Conservation (phyloP, 2,888 invertebrate species). For the Rosalia funebris region DNA sequence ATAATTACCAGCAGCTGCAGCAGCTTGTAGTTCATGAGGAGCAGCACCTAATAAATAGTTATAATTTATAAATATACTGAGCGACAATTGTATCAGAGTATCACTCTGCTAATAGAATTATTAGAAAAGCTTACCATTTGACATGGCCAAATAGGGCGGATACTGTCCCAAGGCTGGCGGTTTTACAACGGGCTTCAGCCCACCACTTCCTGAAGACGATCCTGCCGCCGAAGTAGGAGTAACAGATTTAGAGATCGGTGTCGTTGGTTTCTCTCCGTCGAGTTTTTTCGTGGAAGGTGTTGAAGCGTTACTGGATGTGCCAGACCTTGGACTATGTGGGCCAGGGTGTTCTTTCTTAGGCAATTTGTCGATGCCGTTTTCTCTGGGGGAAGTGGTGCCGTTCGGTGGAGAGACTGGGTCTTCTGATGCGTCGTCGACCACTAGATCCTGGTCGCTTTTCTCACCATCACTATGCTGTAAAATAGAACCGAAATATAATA, state of each 20-base stretch:
- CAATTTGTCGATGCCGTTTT: conserved; percentile 85
- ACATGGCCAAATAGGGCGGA: conserved; percentile 69
- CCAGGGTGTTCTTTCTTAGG: conserved; percentile 80
- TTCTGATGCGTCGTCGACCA: conserved; percentile 94
- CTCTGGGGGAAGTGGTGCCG: conserved; percentile 89
- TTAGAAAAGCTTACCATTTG: conserved; percentile 66
- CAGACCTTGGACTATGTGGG: conserved; percentile 80
- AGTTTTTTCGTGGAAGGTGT: conserved; percentile 88
- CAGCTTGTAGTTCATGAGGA: conserved; percentile 70
- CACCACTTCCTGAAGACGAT: conserved; percentile 61
- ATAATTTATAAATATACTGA: conserved; percentile 2
- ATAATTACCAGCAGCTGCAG: conserved; percentile 66
- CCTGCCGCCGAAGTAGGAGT: conserved; percentile 79
- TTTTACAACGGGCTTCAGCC: conserved; percentile 68
- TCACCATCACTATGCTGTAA: conserved; percentile 82
- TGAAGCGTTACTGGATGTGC: conserved; percentile 90
- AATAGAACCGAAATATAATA: too few species aligned
- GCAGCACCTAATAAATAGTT: conserved; percentile 57
- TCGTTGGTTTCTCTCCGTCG: conserved; percentile 86
- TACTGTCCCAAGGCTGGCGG: conserved; percentile 68
- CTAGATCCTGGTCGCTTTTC: conserved; percentile 90
- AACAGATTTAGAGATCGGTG: conserved; percentile 90
- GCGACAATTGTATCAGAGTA: too few species aligned
- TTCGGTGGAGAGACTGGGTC: conserved; percentile 87
- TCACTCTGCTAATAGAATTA: too few species aligned